Percentiles rank a stretch among this genome's conserved stretches.
Conservation (phyloP, 2,113 vertebrate species). For the Muntiacus muntjak region DNA sequence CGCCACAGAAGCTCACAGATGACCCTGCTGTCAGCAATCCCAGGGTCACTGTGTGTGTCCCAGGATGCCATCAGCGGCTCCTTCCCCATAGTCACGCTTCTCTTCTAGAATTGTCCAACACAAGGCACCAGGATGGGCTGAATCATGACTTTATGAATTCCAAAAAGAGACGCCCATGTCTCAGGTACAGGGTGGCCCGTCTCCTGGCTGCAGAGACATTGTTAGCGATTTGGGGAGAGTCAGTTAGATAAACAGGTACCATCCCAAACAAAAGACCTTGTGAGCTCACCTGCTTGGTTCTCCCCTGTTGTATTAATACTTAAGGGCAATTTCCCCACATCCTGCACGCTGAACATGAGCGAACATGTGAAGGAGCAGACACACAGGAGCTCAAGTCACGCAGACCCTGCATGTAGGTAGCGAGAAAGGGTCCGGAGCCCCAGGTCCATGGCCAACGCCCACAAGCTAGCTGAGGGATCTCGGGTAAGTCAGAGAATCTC, state of each 20-base stretch:
- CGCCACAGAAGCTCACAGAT: neutral
- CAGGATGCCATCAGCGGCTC: neutral
- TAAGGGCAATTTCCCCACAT: slow-evolving; percentile 57
- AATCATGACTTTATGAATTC: slow-evolving; percentile 30
- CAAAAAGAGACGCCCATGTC: neutral
- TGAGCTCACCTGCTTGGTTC: slow-evolving; percentile 55
- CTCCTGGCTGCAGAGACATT: slow-evolving; percentile 34
- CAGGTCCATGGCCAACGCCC: neutral
- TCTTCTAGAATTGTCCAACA: neutral
- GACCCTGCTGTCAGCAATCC: neutral
- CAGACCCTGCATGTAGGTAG: neutral
- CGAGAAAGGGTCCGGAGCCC: neutral
- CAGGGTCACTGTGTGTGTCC: neutral
- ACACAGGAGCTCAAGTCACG: slow-evolving; percentile 15
- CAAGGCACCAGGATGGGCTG: neutral
- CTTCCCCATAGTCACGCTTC: neutral
- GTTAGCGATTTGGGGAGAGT: slow-evolving; percentile 46
- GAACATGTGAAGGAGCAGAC: slow-evolving; percentile 51
- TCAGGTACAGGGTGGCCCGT: slow-evolving; percentile 54
- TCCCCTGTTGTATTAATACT: slow-evolving; percentile 49
- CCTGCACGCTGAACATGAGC: slow-evolving; percentile 68
- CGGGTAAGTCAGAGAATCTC: neutral
- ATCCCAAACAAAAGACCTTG: slow-evolving; percentile 53
- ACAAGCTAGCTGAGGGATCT: neutral
- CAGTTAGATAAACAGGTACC: slow-evolving; percentile 67